These are phyloP conservation scores for Periophthalmodon schlosseri DNA, from an alignment of 2,113 vertebrate species.

Conservation along the genomic window DNA sequence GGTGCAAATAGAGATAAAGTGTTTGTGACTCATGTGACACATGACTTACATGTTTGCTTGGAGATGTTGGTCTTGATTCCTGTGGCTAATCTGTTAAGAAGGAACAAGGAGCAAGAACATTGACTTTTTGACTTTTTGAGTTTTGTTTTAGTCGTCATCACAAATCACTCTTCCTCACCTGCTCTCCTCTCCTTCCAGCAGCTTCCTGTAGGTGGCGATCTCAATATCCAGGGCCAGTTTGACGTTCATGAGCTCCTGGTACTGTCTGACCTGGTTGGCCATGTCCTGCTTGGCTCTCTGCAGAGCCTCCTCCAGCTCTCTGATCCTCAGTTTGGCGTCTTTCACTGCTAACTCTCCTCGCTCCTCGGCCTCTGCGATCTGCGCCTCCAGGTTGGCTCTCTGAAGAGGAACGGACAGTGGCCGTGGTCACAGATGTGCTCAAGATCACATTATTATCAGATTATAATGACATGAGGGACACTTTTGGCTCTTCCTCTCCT, in stretches of 20 bases:
- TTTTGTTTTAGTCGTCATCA: not conserved
- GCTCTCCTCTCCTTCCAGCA: constrained; percentile 90
- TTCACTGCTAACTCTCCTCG: constrained; percentile 86
- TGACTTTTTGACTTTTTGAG: no score
- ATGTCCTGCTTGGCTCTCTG: constrained; percentile 90
- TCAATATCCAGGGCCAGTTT: constrained; percentile 93
- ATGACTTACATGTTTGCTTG: constrained; percentile 66
- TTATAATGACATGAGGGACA: no score
- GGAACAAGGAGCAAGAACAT: not conserved
- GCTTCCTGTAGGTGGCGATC: constrained; percentile 90
- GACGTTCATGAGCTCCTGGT: constrained; percentile 91
- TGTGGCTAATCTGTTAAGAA: constrained; percentile 50
- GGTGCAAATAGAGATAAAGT: no score
- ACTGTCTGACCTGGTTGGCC: constrained; percentile 84
- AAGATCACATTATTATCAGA: no score
- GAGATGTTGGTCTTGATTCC: constrained; percentile 72
- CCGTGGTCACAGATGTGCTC: no score
- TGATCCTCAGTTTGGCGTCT: constrained; percentile 82
- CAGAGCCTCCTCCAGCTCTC: constrained; percentile 83
- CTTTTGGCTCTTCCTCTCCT: no score
- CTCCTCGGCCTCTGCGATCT: constrained; percentile 86
- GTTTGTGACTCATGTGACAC: no score
- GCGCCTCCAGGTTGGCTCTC: constrained; percentile 79
- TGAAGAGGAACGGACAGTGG: constrained; percentile 16
- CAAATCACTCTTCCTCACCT: constrained; percentile 40